Evolutionary conservation across 2,113 vertebrate species (phyloP).

Genomic region (Sciurus niger): DNA sequence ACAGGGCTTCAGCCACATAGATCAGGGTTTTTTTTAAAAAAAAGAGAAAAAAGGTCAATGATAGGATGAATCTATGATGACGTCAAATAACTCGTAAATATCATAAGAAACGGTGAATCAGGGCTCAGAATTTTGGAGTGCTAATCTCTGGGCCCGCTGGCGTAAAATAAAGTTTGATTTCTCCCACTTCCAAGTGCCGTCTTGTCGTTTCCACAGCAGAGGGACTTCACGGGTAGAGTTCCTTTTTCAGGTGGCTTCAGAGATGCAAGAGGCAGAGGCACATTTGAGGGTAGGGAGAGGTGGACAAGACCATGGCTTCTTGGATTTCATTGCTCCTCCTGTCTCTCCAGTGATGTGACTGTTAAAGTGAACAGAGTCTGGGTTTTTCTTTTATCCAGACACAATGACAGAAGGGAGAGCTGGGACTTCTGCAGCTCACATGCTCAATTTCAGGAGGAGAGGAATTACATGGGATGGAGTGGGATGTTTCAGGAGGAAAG

Average conservation of each 20-base stretch:
- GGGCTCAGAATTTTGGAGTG: too few species aligned
- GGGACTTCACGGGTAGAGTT: neutral
- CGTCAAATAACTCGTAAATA: too few species aligned
- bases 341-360: fast-evolving
- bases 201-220: too few species aligned
- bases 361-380: neutral
- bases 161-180: too few species aligned
- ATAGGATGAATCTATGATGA: too few species aligned
- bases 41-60: too few species aligned
- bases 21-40: too few species aligned
- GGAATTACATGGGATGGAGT: neutral
- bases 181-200: too few species aligned
- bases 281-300: neutral
- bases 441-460: neutral
- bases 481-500: neutral
- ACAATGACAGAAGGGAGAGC: neutral
- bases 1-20: too few species aligned
- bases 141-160: too few species aligned
- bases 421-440: neutral
- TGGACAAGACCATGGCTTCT: neutral
- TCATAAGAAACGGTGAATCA: too few species aligned
- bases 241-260: neutral
- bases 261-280: neutral
- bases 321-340: neutral
- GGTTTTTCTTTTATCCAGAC: neutral